Evolutionary conservation across 2,797 vertebrate species (phyloP).

Genomic region (Chelon labrosus): DNA sequence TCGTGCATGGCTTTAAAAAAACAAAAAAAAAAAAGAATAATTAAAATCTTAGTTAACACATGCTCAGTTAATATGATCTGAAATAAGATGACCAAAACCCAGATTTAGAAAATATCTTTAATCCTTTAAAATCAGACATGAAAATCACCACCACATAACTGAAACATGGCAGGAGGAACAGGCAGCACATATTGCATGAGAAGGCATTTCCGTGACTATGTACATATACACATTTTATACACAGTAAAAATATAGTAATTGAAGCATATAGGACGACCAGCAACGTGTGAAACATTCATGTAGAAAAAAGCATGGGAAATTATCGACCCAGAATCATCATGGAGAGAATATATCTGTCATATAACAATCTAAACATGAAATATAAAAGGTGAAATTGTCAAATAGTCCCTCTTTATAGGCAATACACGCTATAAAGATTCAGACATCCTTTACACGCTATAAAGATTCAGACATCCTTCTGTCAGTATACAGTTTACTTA

Average conservation of each 20-base stretch:
- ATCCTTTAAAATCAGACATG: constrained; percentile 83
- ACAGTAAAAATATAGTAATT: constrained; percentile 86
- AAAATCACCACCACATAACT: constrained; percentile 85
- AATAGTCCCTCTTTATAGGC: constrained; percentile 65
- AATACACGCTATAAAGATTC: constrained; percentile 72
- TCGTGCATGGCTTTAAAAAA: not conserved
- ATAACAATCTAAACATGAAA: constrained; percentile 78
- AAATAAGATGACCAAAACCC: constrained; percentile 16
- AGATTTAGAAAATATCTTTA: constrained; percentile 86
- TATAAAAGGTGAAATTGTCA: constrained; percentile 80
- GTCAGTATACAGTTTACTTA: constrained; percentile 76
- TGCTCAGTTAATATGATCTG: not conserved
- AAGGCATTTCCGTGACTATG: constrained; percentile 89
- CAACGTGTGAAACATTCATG: constrained; percentile 81
- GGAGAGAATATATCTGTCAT: constrained; percentile 72
- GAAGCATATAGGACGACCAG: constrained; percentile 80
- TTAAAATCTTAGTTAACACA: not conserved
- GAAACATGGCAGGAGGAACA: constrained; percentile 85
- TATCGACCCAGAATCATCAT: constrained; percentile 69
- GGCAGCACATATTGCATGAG: constrained; percentile 84
- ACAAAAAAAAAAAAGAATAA: not conserved
- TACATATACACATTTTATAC: constrained; percentile 87
- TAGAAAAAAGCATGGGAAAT: constrained; percentile 77
- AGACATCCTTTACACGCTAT: constrained; percentile 76
- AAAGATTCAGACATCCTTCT: constrained; percentile 76